Percentiles rank a stretch among this genome's conserved stretches.
Conservation (phyloP, 1,140 invertebrate species). For the Bombus impatiens region DNA sequence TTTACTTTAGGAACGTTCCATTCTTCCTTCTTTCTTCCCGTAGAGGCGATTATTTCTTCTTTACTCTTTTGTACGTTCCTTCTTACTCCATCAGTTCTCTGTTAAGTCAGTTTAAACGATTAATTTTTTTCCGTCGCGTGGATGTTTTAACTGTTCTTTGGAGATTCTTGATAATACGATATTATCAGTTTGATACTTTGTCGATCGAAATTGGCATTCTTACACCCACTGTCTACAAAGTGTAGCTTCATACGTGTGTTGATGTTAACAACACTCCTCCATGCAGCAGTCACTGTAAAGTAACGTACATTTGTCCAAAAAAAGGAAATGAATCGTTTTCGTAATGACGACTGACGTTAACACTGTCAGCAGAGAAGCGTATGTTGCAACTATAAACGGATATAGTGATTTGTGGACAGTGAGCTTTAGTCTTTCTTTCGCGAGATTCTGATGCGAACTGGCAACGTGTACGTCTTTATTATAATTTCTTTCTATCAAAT, state of each 20-base stretch:
- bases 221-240: too few species aligned
- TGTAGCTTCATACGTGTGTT: too few species aligned
- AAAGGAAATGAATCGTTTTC: constrained; percentile 9
- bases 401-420: too few species aligned
- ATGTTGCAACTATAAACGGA: too few species aligned
- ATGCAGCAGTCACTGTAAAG: too few species aligned
- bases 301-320: too few species aligned
- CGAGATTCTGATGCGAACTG: constrained; percentile 52
- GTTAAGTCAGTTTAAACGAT: constrained; percentile 44
- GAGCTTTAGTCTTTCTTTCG: constrained; percentile 32
- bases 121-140: constrained; percentile 49
- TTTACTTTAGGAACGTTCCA: constrained; percentile 74
- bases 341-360: not conserved
- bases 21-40: constrained; percentile 74
- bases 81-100: constrained; percentile 41
- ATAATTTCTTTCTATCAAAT: constrained; percentile 63
- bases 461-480: constrained; percentile 59
- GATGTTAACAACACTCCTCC: too few species aligned
- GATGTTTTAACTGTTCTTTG: constrained; percentile 57
- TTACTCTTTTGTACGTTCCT: constrained; percentile 59
- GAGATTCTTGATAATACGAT: constrained; percentile 53
- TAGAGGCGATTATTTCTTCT: constrained; percentile 58
- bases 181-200: constrained; percentile 49
- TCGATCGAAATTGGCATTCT: constrained; percentile 49
- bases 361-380: too few species aligned